phyloP scores from a whole-genome alignment of 2,888 invertebrate genomes.

The Tipula helvola region DNA sequence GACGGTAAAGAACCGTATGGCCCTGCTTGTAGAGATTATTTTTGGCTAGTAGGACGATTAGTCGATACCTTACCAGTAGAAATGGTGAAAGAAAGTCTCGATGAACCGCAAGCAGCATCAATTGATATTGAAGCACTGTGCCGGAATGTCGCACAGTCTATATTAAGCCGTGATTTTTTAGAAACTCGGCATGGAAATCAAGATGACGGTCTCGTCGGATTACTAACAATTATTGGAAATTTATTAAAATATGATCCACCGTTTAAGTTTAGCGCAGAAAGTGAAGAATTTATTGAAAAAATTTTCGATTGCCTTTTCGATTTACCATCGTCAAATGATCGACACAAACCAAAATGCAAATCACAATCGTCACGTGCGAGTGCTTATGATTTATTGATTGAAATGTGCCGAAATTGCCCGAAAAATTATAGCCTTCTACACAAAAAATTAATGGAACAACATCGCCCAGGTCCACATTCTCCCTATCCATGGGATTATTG shows the following conservation, averaged over 20 bases:
- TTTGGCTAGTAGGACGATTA: slow-evolving; percentile 80
- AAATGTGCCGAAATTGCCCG: slow-evolving; percentile 71
- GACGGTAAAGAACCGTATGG: slow-evolving; percentile 92
- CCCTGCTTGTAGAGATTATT: slow-evolving; percentile 88
- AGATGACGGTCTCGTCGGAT: slow-evolving; percentile 82
- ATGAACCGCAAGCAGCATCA: slow-evolving; percentile 40
- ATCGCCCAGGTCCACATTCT: slow-evolving; percentile 68
- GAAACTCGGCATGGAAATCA: slow-evolving; percentile 75
- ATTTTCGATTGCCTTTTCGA: slow-evolving; percentile 83
- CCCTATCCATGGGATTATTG: slow-evolving; percentile 96
- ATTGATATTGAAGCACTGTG: slow-evolving; percentile 65
- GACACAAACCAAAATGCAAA: slow-evolving; percentile 87
- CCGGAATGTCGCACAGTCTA: slow-evolving; percentile 57
- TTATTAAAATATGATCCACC: slow-evolving; percentile 78
- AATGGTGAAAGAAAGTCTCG: slow-evolving; percentile 52
- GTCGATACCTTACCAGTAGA: slow-evolving; percentile 77
- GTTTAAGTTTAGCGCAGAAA: slow-evolving; percentile 69
- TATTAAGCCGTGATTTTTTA: slow-evolving; percentile 65
- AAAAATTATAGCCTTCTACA: slow-evolving; percentile 79
- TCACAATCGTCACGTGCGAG: slow-evolving; percentile 79
- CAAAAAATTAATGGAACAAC: slow-evolving; percentile 71
- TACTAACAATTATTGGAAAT: slow-evolving; percentile 76
- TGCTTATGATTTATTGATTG: slow-evolving; percentile 82
- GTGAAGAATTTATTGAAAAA: slow-evolving; percentile 44
- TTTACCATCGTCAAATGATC: slow-evolving; percentile 70